Evolutionary conservation across 2,797 vertebrate species (phyloP).

Genomic region (Fratercula arctica): DNA sequence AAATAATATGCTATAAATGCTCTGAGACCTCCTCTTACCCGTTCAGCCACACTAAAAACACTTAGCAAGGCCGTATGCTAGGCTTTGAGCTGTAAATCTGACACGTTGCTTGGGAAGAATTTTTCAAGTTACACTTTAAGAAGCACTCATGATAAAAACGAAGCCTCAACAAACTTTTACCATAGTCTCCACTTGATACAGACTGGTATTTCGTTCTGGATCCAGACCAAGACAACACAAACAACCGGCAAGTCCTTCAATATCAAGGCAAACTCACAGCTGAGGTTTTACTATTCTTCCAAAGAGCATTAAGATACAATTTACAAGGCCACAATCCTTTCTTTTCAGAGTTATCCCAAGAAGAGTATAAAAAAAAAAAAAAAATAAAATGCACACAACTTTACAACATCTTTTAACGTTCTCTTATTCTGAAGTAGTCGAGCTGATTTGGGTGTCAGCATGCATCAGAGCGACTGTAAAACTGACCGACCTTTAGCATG

Average conservation of each 20-base stretch:
- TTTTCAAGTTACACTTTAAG: background rate
- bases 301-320: background rate
- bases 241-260: slow-evolving; percentile 36
- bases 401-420: background rate
- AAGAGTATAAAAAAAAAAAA: background rate
- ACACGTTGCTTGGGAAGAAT: background rate
- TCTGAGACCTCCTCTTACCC: background rate
- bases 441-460: background rate
- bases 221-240: slow-evolving; percentile 31
- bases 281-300: background rate
- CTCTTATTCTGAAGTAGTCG: background rate
- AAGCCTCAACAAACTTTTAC: slow-evolving; percentile 46
- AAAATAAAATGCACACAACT: background rate
- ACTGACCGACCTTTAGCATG: background rate
- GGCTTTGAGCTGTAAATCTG: background rate
- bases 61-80: background rate
- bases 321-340: background rate
- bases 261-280: background rate
- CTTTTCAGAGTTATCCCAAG: background rate
- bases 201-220: background rate
- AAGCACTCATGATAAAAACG: slow-evolving; percentile 12
- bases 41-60: background rate
- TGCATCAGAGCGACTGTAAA: background rate
- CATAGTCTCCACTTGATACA: background rate
- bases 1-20: background rate